Evolutionary conservation across 2,797 vertebrate species (phyloP), one percentile per base, ranked within the genome.

Genomic region (Lacerta bilineata): DNA sequence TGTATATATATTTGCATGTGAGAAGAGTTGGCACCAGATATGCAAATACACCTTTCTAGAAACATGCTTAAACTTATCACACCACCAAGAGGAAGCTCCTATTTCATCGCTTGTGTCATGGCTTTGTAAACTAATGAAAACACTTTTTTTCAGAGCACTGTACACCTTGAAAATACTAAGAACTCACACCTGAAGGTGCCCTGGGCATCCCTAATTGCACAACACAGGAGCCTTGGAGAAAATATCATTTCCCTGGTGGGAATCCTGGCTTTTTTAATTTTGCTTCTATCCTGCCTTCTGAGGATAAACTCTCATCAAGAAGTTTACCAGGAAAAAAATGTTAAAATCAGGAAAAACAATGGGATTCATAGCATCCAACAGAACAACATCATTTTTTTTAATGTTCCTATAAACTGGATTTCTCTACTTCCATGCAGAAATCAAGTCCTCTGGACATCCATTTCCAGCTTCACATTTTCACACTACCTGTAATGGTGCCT

Each of bases 31-130:
- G 36, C 87, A 74, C 75, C 18, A 84, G 9, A 25, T 7, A 23
- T 83, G 64, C 46, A 88, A 78, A 78, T 59, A 29, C 13, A 78
- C 23, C 78, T 78, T 88, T 78, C 76, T 79, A 66, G 82, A 71
- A 88, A 79, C 59, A 46, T 33, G 27, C 75, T 72, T 71, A 84
- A 84, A 79, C 39, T 64, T 59, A 80, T 46, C 83, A 74, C 9
- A 80, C 11, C 20, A 18, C 55, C 59, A 27, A 81, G 33, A 87
- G 33, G 46, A 84, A 79, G 29, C 23, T 71, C 39, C 81, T 68
- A 78, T 83, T 83, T 43, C 84, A 87, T 61, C 23, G 41, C 86
- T 87, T 84, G 25, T 71, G 78, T 59, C n/a, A 36, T 61, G 18
- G 29, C 61, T 79, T 43, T 55, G 72, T 61, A 83, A 77, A 78